These are phyloP conservation scores for Ernsta delagoae DNA, from an alignment of 2,888 invertebrate species.

Conservation along the genomic window DNA sequence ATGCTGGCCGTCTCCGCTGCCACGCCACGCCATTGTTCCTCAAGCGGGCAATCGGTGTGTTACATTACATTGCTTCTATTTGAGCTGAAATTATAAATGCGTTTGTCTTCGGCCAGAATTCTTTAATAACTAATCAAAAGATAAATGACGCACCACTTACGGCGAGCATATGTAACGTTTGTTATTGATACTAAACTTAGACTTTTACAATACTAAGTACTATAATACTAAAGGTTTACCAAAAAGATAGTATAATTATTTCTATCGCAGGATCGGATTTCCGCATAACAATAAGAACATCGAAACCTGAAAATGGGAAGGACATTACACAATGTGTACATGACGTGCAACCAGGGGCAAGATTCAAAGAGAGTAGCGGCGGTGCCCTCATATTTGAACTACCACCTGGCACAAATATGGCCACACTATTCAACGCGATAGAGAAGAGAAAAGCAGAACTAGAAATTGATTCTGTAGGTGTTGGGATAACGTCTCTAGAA, in stretches of 20 bases:
- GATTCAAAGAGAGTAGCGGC: slow-evolving; percentile 54
- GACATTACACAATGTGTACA: slow-evolving; percentile 53
- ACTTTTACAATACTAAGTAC: too few relatives aligned
- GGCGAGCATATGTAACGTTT: too few relatives aligned
- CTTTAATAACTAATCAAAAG: too few relatives aligned
- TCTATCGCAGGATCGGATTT: slow-evolving; percentile 87
- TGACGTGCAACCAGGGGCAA: slow-evolving; percentile 56
- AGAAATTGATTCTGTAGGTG: slow-evolving; percentile 91
- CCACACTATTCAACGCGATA: slow-evolving; percentile 85
- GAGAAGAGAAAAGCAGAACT: slow-evolving; percentile 85
- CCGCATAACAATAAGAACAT: slow-evolving; percentile 86
- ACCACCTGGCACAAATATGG: slow-evolving; percentile 78
- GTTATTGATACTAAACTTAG: too few relatives aligned
- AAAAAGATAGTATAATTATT: not conserved
- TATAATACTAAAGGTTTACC: too few relatives aligned
- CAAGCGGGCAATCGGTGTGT: slow-evolving; percentile 86
- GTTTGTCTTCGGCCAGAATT: too few relatives aligned
- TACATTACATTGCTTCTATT: not conserved
- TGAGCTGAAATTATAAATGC: too few relatives aligned
- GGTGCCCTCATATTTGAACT: slow-evolving; percentile 63
- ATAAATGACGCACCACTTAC: too few relatives aligned
- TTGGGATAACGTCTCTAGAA: slow-evolving; percentile 95
- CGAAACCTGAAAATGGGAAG: slow-evolving; percentile 51
- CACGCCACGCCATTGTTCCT: slow-evolving; percentile 93
- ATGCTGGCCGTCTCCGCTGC: slow-evolving; percentile 89